phyloP scores from a whole-genome alignment of 2,797 vertebrate species.

The Rachycentron canadum region DNA sequence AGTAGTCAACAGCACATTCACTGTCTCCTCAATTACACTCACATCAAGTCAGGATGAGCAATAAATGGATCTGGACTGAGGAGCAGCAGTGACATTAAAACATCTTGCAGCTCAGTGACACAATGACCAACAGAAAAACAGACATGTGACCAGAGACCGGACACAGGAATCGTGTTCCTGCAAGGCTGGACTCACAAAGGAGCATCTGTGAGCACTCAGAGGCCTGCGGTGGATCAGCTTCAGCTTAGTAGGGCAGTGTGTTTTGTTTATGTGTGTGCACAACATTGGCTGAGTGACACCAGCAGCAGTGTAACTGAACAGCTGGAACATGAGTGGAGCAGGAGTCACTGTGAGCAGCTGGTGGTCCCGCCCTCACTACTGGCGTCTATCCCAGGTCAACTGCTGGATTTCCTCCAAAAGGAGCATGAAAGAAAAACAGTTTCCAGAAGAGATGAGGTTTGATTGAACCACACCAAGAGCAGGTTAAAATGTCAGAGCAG shows the following conservation, averaged over 20 bases:
- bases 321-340: slow-evolving; percentile 22
- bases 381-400: slow-evolving; percentile 23
- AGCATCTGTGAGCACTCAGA: slow-evolving; percentile 57
- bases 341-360: too few relatives aligned
- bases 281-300: slow-evolving; percentile 56
- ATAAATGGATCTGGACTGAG: not conserved
- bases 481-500: too few relatives aligned
- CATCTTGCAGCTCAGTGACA: slow-evolving; percentile 14
- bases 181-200: too few relatives aligned
- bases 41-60: not conserved
- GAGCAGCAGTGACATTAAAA: slow-evolving; percentile 25
- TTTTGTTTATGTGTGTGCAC: slow-evolving; percentile 52
- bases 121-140: slow-evolving; percentile 28
- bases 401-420: slow-evolving; percentile 1
- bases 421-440: slow-evolving; percentile 35
- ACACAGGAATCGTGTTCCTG: too few relatives aligned
- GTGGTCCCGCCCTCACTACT: too few relatives aligned
- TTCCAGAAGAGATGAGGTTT: too few relatives aligned
- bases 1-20: too few relatives aligned
- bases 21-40: too few relatives aligned
- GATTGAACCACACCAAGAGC: slow-evolving; percentile 1
- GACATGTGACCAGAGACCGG: slow-evolving; percentile 54
- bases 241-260: slow-evolving; percentile 49
- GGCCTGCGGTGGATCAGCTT: slow-evolving; percentile 52
- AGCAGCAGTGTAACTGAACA: slow-evolving; percentile 42